Conservation (phyloP, 1,140 invertebrate species). For the Atta cephalotes region DNA sequence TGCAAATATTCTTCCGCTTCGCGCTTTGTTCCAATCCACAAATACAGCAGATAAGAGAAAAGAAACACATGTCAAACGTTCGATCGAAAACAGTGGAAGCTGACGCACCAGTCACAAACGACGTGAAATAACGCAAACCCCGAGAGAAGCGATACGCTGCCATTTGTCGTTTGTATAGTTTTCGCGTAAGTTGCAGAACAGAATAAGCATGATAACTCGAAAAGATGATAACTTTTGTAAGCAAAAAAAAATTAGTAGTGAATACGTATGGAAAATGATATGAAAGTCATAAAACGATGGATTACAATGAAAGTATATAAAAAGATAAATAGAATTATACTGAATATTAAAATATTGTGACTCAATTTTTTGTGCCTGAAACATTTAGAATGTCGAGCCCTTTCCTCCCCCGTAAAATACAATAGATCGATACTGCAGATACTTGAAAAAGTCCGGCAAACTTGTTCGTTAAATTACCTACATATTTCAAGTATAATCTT, state of each 20-base stretch:
- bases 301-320: neutral
- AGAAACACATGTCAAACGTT: constrained; percentile 60
- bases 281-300: neutral
- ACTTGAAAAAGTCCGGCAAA: neutral
- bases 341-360: too few species aligned
- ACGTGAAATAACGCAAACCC: constrained; percentile 77
- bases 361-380: neutral
- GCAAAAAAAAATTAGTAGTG: neutral
- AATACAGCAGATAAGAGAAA: constrained; percentile 49
- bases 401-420: neutral
- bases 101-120: constrained; percentile 72
- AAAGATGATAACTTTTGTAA: constrained; percentile 3
- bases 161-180: constrained; percentile 50
- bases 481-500: neutral
- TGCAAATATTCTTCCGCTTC: constrained; percentile 64
- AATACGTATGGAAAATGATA: neutral
- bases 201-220: neutral
- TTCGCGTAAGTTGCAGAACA: constrained; percentile 1
- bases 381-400: neutral
- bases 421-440: neutral
- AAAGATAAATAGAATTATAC: neutral
- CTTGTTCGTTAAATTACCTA: constrained; percentile 3
- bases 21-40: constrained; percentile 65
- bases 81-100: constrained; percentile 60
- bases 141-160: constrained; percentile 63